Evolutionary conservation across 2,888 invertebrate species (phyloP).

Genomic region (Strigamia crassipes): DNA sequence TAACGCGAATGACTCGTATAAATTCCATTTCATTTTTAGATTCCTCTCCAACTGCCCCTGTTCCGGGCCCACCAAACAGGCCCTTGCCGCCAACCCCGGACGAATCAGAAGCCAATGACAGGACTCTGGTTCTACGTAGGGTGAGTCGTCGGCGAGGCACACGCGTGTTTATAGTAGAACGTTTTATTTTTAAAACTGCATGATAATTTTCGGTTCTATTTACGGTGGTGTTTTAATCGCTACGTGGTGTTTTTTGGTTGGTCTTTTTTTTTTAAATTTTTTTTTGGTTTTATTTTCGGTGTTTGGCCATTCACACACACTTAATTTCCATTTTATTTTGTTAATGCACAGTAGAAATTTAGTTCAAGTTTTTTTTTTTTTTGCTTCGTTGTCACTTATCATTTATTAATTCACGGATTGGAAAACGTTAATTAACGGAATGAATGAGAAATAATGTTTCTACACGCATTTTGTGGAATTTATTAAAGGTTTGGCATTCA

Average conservation of each 20-base stretch:
- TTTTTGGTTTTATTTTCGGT: background rate
- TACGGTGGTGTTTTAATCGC: slow-evolving; percentile 40
- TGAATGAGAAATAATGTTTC: too few species aligned
- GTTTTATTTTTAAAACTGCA: slow-evolving; percentile 45
- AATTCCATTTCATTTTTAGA: slow-evolving; percentile 25
- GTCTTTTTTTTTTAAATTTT: slow-evolving; percentile 14
- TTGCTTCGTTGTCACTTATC: background rate
- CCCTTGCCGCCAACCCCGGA: slow-evolving; percentile 51
- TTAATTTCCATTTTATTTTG: background rate
- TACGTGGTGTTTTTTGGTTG: slow-evolving; percentile 36
- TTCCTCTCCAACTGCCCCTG: slow-evolving; percentile 43
- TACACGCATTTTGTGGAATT: background rate
- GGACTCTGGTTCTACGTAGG: slow-evolving; percentile 50
- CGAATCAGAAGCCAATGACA: slow-evolving; percentile 49
- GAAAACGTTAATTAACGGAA: background rate
- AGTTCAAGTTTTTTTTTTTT: background rate
- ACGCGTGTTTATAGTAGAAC: background rate
- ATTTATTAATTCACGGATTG: background rate
- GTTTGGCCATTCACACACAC: slow-evolving; percentile 24
- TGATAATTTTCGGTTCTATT: slow-evolving; percentile 33
- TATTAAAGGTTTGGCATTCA: background rate
- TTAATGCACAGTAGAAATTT: background rate
- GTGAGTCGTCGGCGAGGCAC: slow-evolving; percentile 35
- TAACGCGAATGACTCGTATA: background rate
- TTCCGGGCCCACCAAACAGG: slow-evolving; percentile 48